These are phyloP conservation scores for Polyploca ridens DNA, from an alignment of 2,888 invertebrate genomes.

Conservation along the genomic window DNA sequence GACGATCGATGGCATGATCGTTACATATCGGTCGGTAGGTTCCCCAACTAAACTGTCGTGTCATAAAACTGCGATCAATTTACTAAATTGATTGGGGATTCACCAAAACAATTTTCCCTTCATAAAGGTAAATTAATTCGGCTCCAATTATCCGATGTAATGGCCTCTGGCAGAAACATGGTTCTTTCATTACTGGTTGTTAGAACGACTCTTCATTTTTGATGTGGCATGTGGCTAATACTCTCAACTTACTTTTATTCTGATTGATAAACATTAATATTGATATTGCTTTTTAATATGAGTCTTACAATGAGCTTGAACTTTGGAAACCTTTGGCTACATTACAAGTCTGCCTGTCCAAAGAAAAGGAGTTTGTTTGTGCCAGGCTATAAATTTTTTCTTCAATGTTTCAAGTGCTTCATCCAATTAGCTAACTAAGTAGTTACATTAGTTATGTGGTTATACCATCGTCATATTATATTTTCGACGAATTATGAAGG, in stretches of 20 bases:
- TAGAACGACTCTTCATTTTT: conserved; percentile 29
- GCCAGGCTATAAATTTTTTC: no score
- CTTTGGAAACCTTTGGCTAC: no score
- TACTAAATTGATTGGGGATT: conserved; percentile 78
- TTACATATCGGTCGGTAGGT: neutral
- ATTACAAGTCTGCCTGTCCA: no score
- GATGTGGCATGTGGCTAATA: conserved; percentile 53
- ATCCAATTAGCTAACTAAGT: no score
- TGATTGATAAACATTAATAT: conserved; percentile 22
- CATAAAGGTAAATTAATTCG: conserved; percentile 74
- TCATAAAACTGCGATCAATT: conserved; percentile 63
- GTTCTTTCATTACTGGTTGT: conserved; percentile 35
- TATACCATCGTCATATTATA: no score
- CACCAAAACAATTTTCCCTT: conserved; percentile 76
- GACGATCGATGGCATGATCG: neutral
- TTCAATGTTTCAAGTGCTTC: no score
- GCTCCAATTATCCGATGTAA: conserved; percentile 59
- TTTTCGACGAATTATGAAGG: no score
- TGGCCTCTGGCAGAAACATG: conserved; percentile 38
- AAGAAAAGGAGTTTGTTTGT: no score
- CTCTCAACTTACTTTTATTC: conserved; percentile 25
- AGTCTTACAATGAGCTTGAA: no score
- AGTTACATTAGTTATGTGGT: no score
- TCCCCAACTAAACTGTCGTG: neutral
- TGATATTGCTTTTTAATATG: neutral